Base-by-base conservation (phyloP, 2,113 vertebrate genomes). In the Marcusenius ussheri region DNA sequence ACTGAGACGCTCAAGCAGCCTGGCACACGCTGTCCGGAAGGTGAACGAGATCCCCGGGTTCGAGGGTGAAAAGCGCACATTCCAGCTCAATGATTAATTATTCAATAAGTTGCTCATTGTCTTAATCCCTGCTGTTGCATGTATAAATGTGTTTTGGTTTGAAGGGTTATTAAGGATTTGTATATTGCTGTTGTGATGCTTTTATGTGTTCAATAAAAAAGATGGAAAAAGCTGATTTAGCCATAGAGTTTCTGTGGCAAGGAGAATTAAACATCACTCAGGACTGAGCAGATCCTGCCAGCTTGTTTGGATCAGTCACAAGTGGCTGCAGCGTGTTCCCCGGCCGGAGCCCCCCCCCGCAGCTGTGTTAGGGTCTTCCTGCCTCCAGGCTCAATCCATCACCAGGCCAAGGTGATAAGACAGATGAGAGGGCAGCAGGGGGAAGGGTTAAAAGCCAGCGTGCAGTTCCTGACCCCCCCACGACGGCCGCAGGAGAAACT, bases 121-220 rank as follows among this genome's bases (percentile, higher is more conserved):
- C 95, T 94, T 92, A 94, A 93, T 93, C 95, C 95, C 93, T 95
- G 92, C 93, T 92, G 93, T 95, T 96, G 94, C 95, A 95, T 95
- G 95, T 96, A 91, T 95, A 91, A 90, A 92, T 95, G 92, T 91
- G 92, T 95, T 94, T 95, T 92, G 95, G 89, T 95, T 95, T 95
- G 77, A 87, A 94, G 93, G 90, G 95, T 93, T 93, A 94, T 91
- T 93, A 95, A 93, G 92, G 86, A 94, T 94, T 91, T 96, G 94
- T 96, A 93, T 95, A 95, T 96, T 95, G 95, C 96, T 94, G 94
- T 92, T 93, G 94, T 96, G 94, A 88, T 95, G 96, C 94, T 97
- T 98, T 97, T 96, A 96, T 95, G 95, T 98, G 97, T 97, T 96
- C 93, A 89, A 97, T 90, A 92, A 94, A 95, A 95, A 95, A 94